Evolutionary conservation across 2,888 invertebrate genomes (phyloP), one percentile per base, ranked within the genome.

Genomic region (Amphimallon solstitiale): DNA sequence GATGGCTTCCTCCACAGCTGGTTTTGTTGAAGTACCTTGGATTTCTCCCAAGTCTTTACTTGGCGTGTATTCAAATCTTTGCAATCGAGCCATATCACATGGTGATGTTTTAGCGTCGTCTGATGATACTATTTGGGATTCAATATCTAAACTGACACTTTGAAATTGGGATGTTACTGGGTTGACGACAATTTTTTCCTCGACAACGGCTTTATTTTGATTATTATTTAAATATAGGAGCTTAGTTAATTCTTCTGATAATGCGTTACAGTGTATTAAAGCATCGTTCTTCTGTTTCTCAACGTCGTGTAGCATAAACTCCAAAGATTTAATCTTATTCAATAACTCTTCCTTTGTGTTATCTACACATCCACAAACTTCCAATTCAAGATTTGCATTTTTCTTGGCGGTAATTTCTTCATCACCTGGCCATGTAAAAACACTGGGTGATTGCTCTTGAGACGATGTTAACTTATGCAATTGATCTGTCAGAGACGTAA

Each of bases 241-340:
- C 54, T 73, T 70, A 0, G 80, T 76, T 2, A 83, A 71, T 75
- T 82, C 81, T 62, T 78, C 78, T 2, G 80, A 74, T 69, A 83
- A 75, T 68, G 79, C 76, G 34, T 80, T 77, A 63, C 81, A 81
- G 71, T 82, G 80, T 6, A 72, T 63, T 21, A 80, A 63, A 10
- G 81, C 76, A 49, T 79, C 77, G 23, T 82, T 79, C 62, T 81
- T 82, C 71, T 82, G 81, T 72, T 80, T 77, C 68, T 83, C 82
- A 2, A 78, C 74, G 64, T 79, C 79, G 46, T 80, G 81, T 38
- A 85, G 74, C 66, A 83, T 79, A 34, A 80, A 80, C 67, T 83
- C 80, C 12, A 85, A 68, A 1, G 79, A 77, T 68, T 79, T 78
- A 2, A 84, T 75, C 75, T 82, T 83, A 1, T 77, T 74, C 14